Conservation (phyloP, 1,140 invertebrate genomes). For the Eurosta solidaginis region DNA sequence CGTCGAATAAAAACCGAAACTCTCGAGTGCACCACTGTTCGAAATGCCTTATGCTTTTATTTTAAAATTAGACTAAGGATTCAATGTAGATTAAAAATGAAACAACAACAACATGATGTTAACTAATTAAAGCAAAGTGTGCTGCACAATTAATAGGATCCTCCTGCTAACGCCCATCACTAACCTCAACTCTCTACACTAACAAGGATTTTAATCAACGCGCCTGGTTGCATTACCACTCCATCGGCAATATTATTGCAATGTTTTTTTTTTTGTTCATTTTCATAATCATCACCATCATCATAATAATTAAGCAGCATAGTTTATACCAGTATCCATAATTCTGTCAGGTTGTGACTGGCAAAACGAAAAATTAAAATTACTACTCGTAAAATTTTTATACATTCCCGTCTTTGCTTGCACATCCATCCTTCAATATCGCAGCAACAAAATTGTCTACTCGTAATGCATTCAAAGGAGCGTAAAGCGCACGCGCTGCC, state of each 20-base stretch:
- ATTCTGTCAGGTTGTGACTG: background rate
- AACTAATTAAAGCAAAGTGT: background rate
- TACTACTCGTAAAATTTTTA: background rate
- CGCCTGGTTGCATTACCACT: slow-evolving; percentile 8
- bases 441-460: background rate
- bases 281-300: slow-evolving; percentile 17
- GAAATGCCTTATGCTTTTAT: too few species aligned
- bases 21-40: too few species aligned
- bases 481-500: slow-evolving; percentile 10
- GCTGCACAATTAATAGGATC: background rate
- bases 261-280: background rate
- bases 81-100: too few species aligned
- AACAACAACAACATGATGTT: background rate
- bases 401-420: background rate
- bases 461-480: slow-evolving; percentile 2
- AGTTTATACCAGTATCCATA: slow-evolving; percentile 17
- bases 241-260: slow-evolving; percentile 4
- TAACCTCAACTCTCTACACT: background rate
- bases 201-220: slow-evolving; percentile 24
- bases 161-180: background rate
- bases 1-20: too few species aligned
- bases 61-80: too few species aligned
- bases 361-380: background rate
- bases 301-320: background rate
- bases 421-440: background rate